Evolutionary conservation across 1,140 invertebrate genomes (phyloP).

Genomic region (Brachionus rubens): DNA sequence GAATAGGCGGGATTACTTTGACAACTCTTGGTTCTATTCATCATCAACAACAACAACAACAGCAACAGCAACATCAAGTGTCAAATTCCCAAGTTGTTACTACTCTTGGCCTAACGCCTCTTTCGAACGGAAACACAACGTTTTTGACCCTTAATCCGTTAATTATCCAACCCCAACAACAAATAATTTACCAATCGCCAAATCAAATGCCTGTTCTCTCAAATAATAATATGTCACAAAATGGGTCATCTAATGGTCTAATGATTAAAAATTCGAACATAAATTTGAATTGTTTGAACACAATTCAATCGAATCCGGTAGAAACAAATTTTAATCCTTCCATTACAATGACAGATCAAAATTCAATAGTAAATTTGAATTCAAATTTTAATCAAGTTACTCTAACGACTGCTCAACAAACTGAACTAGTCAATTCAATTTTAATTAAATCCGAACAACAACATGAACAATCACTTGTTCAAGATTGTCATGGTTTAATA

Average conservation of each 20-base stretch:
- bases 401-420: not conserved
- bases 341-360: not conserved
- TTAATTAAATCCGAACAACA: constrained; percentile 17
- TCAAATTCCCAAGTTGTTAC: not conserved
- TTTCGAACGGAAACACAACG: constrained; percentile 8
- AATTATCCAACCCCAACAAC: constrained; percentile 12
- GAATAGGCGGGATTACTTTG: constrained; percentile 37
- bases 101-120: not conserved
- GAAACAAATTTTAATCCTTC: constrained; percentile 1
- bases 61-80: constrained; percentile 21
- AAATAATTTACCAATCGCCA: constrained; percentile 12
- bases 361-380: constrained; percentile 10
- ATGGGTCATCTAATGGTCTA: not conserved
- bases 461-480: constrained; percentile 13
- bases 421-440: constrained; percentile 26
- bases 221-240: constrained; percentile 4
- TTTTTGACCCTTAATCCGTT: constrained; percentile 22
- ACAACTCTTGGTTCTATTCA: constrained; percentile 35
- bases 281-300: constrained; percentile 16
- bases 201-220: not conserved
- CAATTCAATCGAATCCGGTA: not conserved
- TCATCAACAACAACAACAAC: constrained; percentile 14
- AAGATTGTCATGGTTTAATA: constrained; percentile 23
- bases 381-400: not conserved
- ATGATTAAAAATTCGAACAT: constrained; percentile 37